Evolutionary conservation across 2,888 invertebrate genomes (phyloP), one percentile per base, ranked within the genome.

Genomic region (Lissocephala sabroskyi): DNA sequence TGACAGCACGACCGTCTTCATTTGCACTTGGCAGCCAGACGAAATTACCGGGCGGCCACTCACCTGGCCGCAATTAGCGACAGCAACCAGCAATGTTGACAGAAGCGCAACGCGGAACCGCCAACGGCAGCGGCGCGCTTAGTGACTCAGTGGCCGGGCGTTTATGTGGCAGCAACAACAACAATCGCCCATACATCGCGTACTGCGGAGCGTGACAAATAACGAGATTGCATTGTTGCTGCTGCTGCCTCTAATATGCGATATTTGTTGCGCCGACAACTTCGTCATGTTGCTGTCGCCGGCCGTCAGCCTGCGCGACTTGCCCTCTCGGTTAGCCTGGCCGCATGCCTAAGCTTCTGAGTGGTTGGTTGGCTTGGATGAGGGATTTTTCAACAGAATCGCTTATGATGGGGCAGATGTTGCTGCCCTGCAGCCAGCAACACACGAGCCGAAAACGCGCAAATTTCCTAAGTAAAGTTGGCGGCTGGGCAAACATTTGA

Each of bases 161-260:
- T 45, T n/a, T 55, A 3, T 23, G 23, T 3, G 23, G 4, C 23
- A 23, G 4, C 23, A 23, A 23, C 23, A 23, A 23, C 23, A 23
- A 23, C 7, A 23, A 23, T 23, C 3, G 23, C 23, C 29, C 50
- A 30, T 13, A 14, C 23, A 28, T 18, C 45, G 10, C 3, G 45
- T 54, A 65, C 56, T 70, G 62, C 66, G 63, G 59, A 71, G 73
- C 64, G 65, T 71, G 76, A 75, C 76, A 75, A 70, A 70, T 75
- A 56, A 62, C 52, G 48, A 36, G 52, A 51, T n/a, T n/a, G n/a
- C 36, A 41, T 47, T 56, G 57, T 49, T 43, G 50, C 45, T 23
- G 23, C n/a, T n/a, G n/a, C n/a, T n/a, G n/a, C n/a, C n/a, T n/a
- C n/a, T n/a, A n/a, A n/a, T n/a, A n/a, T n/a, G n/a, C n/a, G n/a